Conservation (phyloP, 2,113 vertebrate genomes). For the Lichenostomus cassidix region DNA sequence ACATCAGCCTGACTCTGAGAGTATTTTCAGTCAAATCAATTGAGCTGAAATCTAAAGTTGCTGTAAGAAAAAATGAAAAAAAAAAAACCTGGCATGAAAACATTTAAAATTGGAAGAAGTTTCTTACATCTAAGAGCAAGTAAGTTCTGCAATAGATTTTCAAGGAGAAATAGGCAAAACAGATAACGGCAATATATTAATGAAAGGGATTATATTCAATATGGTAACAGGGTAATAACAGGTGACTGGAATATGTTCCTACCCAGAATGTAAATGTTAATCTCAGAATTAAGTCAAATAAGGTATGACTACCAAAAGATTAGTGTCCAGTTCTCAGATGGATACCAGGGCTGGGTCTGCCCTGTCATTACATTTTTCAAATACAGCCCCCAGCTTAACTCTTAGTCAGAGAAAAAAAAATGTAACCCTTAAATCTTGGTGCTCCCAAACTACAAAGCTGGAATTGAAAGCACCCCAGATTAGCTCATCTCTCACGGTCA, state of each 20-base stretch:
- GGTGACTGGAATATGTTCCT: background rate
- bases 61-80: background rate
- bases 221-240: background rate
- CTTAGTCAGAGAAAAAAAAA: background rate
- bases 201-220: background rate
- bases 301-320: background rate
- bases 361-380: background rate
- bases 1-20: background rate
- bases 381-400: background rate
- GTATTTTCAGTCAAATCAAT: background rate
- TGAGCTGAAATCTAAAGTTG: background rate
- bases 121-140: background rate
- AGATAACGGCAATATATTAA: background rate
- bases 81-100: background rate
- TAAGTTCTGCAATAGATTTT: constrained; percentile 3
- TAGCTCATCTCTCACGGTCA: background rate
- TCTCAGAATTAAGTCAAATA: background rate
- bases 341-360: background rate
- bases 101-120: background rate
- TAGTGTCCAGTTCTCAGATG: background rate
- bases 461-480: background rate
- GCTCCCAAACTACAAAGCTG: background rate
- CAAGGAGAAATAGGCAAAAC: background rate
- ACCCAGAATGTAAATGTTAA: background rate
- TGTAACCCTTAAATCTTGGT: background rate